Base-by-base conservation (phyloP, 64 coral and sea anemone genomes). In the Dendrophyllia cribrosa region DNA sequence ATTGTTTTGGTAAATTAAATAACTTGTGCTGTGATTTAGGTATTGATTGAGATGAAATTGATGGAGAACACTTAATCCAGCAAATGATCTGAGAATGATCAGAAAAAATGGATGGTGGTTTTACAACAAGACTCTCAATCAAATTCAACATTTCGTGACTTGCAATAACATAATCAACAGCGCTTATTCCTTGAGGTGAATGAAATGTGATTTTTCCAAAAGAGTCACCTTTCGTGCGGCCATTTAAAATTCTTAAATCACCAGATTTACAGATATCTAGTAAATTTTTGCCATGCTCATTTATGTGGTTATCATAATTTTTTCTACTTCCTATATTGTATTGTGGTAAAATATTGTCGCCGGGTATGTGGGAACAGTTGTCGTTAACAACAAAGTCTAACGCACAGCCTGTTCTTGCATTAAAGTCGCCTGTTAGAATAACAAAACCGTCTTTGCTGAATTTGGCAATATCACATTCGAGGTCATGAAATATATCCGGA, bases 221-320 rank as follows among this genome's bases (percentile, higher is more conserved):
- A 19, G 76, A 90, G 55, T 90, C 77, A 5, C 88, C 88, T 76
- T 48, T 81, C n/a, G 24, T 81, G 55, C 88, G 66, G 19, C 88
- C 88, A 80, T 90, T 90, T 14, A 90, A 58, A 22, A 82, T 90
- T 72, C 75, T 63, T 59, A 90, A 70, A 68, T 90, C 65, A 52
- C 63, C 48, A 8, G 76, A 66, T 51, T 81, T 82, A 70, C 76
- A 82, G 26, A 82, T 82, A 55, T 81, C 88, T 58, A 81, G 66
- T 58, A 82, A 68, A 43, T 17, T 62, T 90, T 82, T 80, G 7
- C 88, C 88, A 52, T 81, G 76, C 15, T 76, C 73, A 68, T 81
- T 90, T 25, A 82, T 14, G 22, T 58, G 53, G 16, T 48, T 65
- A 70, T 90, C 88, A 59, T 69, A 90, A 50, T 55, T 90, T 64